phyloP scores from a whole-genome alignment of 1,140 invertebrate species.

The Bombus impatiens region DNA sequence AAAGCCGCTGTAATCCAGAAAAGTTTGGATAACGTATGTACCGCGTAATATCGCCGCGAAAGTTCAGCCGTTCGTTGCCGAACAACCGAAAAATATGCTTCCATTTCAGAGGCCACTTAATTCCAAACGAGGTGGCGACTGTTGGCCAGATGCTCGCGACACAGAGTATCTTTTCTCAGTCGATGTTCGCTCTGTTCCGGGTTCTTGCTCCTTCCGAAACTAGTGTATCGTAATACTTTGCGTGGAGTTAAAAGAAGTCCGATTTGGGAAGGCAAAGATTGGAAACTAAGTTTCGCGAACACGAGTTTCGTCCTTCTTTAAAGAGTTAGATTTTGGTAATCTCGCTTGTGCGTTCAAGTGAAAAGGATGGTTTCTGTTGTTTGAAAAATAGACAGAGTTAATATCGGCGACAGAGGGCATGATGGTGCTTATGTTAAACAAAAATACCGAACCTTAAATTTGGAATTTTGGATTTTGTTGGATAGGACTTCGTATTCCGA shows the following conservation, averaged over 20 bases:
- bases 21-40: conserved; percentile 53
- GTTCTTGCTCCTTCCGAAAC: not conserved
- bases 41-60: conserved; percentile 30
- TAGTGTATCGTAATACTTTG: not conserved
- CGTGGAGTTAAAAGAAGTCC: not conserved
- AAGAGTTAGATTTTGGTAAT: not conserved
- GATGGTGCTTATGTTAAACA: not conserved
- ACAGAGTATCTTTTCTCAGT: conserved; percentile 31
- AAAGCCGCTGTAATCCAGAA: conserved; percentile 35
- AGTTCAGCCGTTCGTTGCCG: conserved; percentile 25
- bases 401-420: not conserved
- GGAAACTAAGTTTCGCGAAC: not conserved
- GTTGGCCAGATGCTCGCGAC: conserved; percentile 55
- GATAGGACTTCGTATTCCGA: too few species aligned
- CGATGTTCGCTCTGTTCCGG: conserved; percentile 15
- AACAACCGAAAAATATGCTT: conserved; percentile 47
- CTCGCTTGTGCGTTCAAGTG: not conserved
- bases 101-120: conserved; percentile 52
- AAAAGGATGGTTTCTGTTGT: not conserved
- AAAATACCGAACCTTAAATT: too few species aligned
- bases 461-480: too few species aligned
- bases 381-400: not conserved
- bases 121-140: conserved; percentile 47
- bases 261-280: not conserved
- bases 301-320: not conserved